Conservation (phyloP, 2,888 invertebrate species). For the Euzetes globulus region DNA sequence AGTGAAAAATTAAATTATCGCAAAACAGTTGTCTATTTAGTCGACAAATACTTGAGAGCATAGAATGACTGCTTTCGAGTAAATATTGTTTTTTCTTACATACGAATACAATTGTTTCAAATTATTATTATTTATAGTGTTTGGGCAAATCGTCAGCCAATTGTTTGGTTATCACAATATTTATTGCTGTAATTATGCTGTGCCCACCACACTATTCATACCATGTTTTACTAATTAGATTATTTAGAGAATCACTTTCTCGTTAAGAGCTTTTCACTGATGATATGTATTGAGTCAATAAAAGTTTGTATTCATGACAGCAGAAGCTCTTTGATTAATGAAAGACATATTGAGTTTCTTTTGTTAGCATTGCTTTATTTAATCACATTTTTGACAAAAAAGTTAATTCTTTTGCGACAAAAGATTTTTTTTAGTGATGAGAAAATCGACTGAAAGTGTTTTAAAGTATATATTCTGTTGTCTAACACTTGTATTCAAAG, state of each 20-base stretch:
- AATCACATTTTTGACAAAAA: not conserved
- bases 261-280: not conserved
- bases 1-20: not conserved
- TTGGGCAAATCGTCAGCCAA: not conserved
- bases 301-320: slow-evolving; percentile 19
- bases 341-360: not conserved
- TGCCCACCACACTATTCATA: slow-evolving; percentile 16
- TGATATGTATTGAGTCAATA: slow-evolving; percentile 1
- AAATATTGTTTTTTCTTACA: not conserved
- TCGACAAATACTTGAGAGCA: not conserved
- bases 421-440: not conserved
- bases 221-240: slow-evolving; percentile 21
- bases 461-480: not conserved
- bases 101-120: not conserved
- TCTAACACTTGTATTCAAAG: not conserved
- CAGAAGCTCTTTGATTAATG: slow-evolving; percentile 8
- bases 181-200: slow-evolving; percentile 7
- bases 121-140: not conserved
- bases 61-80: not conserved
- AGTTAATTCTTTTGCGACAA: not conserved
- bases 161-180: slow-evolving; percentile 10
- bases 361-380: not conserved
- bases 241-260: slow-evolving; percentile 2
- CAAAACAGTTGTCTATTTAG: not conserved
- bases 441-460: not conserved